Percentiles rank a stretch among this genome's conserved stretches.
These are phyloP conservation scores for Molossus molossus DNA, from an alignment of 2,797 vertebrate species.

Conservation along the genomic window DNA sequence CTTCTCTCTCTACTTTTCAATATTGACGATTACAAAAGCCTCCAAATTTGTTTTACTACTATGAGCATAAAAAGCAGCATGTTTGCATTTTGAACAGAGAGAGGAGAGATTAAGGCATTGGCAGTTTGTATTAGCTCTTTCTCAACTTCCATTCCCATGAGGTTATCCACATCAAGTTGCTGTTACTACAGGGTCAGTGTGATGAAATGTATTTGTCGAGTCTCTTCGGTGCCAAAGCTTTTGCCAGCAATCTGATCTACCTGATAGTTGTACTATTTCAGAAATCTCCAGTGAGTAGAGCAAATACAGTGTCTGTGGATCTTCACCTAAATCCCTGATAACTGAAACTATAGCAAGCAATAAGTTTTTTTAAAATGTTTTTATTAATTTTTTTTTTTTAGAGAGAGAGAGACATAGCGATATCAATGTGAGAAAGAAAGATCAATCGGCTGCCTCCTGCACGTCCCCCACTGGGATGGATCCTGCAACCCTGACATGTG, in stretches of 20 bases:
- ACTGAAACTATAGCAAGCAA: slow-evolving; percentile 61
- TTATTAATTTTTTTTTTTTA: too few species aligned
- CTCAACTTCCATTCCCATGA: slow-evolving; percentile 91
- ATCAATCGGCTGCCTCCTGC: too few species aligned
- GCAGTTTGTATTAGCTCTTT: slow-evolving; percentile 92
- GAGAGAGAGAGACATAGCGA: too few species aligned
- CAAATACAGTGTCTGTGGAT: slow-evolving; percentile 81
- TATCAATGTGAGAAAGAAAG: too few species aligned
- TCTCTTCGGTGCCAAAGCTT: slow-evolving; percentile 91
- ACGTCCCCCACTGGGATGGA: too few species aligned
- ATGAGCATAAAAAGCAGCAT: slow-evolving; percentile 83
- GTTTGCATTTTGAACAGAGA: slow-evolving; percentile 86
- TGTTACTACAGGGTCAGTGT: slow-evolving; percentile 91
- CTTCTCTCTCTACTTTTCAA: slow-evolving; percentile 83
- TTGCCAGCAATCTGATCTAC: slow-evolving; percentile 91
- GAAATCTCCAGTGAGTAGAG: slow-evolving; percentile 88
- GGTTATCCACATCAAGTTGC: slow-evolving; percentile 90
- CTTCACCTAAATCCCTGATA: slow-evolving; percentile 80
- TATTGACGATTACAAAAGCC: slow-evolving; percentile 84
- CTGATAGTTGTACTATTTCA: slow-evolving; percentile 92
- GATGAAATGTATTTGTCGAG: slow-evolving; percentile 94
- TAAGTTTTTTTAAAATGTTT: too few species aligned
- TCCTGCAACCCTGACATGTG: too few species aligned
- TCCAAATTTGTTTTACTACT: slow-evolving; percentile 86
- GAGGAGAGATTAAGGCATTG: slow-evolving; percentile 90